Base-by-base conservation (phyloP, 1,140 invertebrate species). In the Hypsibius dujardini region DNA sequence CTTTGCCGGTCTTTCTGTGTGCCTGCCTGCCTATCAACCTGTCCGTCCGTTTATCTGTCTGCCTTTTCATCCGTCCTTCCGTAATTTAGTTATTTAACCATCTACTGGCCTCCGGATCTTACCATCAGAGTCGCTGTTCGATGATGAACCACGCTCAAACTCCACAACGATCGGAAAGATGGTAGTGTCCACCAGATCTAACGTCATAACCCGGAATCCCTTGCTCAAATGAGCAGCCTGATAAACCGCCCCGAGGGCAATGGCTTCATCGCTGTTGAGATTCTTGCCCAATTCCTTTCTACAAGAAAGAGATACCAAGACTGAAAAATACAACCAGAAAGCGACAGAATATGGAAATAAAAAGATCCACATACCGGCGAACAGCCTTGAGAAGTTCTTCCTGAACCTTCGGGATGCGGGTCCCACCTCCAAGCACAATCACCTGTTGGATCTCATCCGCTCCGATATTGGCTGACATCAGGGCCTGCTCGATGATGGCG, bases 181-280 rank as follows among this genome's bases (percentile, higher is more conserved):
- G n/a, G 94, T 91, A 0, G 88, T 88, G 81, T 98, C 95, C 77
- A 94, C 94, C 0, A 94, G 89, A 70, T 91, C 84, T 78, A 98
- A 92, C 75, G 92, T 89, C 75, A 95, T 93, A 0, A 98, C 95
- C 81, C 95, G 81, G 77, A 83, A 84, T 3, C 95, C 95, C 72
- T 92, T 91, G 70, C 91, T 92, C 1, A 98, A 83, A 80, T 92
- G 88, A 46, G 94, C 94, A 47, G 91, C 95, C 82, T 95, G 94
- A 79, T 99, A 99, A 0, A 95, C 94, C 71, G 94, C 95, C 0
- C 96, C 96, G 79, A 98, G 82, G 2, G 91, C 88, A 59, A 92
- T 90, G 3, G 95, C 92, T 82, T 99, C 96, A 81, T 98, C 96
- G 2, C 94, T 92, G 80, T 99, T 99, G 1, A 99, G 86, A 79